Evolutionary conservation across 2,113 vertebrate genomes (phyloP), one percentile per base, ranked within the genome.

Genomic region (Notothenia rossii): DNA sequence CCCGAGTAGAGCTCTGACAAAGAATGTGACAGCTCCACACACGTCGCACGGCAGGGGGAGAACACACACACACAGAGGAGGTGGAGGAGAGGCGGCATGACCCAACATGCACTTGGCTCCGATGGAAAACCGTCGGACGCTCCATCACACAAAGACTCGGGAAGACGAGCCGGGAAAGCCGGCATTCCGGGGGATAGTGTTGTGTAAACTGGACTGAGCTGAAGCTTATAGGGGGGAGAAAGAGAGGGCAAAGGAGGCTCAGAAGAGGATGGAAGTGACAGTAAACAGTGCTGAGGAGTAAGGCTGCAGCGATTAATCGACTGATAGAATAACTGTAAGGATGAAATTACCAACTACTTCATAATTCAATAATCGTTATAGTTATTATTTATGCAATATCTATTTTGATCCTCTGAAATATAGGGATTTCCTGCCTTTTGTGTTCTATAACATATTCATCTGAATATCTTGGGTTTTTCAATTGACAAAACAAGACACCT

Each of bases 21-120:
- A 89, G 92, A 93, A 92, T 94, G 88, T 91, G 92, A 92, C 92
- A 91, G 87, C 89, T 91, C 77, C 22, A 49, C 80, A 78, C 91
- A 90, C 40, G 58, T 88, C 69, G 48, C 79, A 77, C 50, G 0
- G 68, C 59, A 67, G 43, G 68, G 62, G 51, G 53, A 79, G 69
- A 73, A 61, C 69, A 75, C 75, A 75, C 67, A 72, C 73, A 75
- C 56, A 70, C 68, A 64, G 63, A 67, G 50, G 63, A 75, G 78
- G 75, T 78, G 82, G 77, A 70, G 81, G 84, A 79, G 80, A 86
- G 79, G 70, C 62, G 36, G 84, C 93, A 94, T 93, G 93, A 94
- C 86, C 89, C 89, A 84, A 93, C 93, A 91, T 88, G 93, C 36
- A 72, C 72, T 77, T 66, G 82, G 81, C 89, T 90, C 77, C 11